Conservation (phyloP, 2,113 vertebrate species). For the Euleptes europaea region DNA sequence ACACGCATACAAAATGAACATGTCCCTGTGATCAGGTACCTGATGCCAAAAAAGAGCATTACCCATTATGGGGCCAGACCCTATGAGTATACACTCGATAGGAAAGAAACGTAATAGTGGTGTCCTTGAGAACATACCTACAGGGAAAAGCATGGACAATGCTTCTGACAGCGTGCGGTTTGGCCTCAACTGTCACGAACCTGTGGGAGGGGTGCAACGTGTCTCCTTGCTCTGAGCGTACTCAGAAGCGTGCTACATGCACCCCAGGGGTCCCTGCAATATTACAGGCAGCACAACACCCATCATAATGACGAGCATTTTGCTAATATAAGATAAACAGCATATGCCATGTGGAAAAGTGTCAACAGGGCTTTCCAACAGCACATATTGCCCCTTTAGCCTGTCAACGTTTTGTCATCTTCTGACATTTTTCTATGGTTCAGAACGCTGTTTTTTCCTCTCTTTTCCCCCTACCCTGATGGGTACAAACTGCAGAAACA, state of each 20-base stretch:
- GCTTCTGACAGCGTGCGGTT: no score
- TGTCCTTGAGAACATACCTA: no score
- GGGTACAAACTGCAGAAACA: constrained; percentile 32
- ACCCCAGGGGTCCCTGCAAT: background rate
- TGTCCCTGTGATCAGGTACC: no score
- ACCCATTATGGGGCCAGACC: no score
- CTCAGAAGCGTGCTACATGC: no score
- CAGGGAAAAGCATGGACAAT: background rate
- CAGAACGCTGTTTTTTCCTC: background rate
- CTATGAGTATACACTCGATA: no score
- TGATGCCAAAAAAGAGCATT: no score
- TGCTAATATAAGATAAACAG: constrained; percentile 20
- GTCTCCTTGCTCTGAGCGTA: background rate
- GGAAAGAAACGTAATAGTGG: no score
- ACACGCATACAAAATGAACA: no score
- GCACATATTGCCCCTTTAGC: background rate
- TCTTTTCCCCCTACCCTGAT: background rate
- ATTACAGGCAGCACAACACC: background rate
- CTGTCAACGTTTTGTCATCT: background rate
- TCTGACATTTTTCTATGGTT: background rate
- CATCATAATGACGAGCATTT: background rate
- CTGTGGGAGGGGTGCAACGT: no score
- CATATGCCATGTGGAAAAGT: background rate
- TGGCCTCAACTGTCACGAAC: no score
- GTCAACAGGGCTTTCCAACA: constrained; percentile 11